A percentile compares a stretch with the other conserved stretches of the same genome.
These are phyloP conservation scores for Eupithecia vulgata DNA, from an alignment of 2,888 invertebrate genomes.

Conservation along the genomic window DNA sequence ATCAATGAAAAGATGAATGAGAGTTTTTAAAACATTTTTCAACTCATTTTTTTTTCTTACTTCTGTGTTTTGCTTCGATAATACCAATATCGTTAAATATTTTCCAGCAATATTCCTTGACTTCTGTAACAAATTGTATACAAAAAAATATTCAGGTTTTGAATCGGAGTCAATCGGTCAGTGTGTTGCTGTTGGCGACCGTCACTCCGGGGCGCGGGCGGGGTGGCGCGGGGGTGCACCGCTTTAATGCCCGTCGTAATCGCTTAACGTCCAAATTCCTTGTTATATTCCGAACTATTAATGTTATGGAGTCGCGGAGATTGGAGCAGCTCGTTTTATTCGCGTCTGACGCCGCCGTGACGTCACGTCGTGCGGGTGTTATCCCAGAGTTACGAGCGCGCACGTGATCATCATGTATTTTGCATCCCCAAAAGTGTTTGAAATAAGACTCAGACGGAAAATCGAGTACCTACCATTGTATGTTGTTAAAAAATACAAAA, in stretches of 20 bases:
- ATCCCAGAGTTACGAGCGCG: slow-evolving; percentile 9
- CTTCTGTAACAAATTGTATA: too few species aligned
- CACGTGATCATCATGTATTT: slow-evolving; percentile 6
- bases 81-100: too few species aligned
- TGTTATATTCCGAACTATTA: slow-evolving; percentile 34
- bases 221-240: background rate
- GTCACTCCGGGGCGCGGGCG: background rate
- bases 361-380: slow-evolving; percentile 16
- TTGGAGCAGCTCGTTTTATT: slow-evolving; percentile 29
- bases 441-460: background rate
- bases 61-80: too few species aligned
- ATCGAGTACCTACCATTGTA: background rate
- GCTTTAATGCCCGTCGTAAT: slow-evolving; percentile 29
- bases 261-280: slow-evolving; percentile 30
- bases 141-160: too few species aligned
- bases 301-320: slow-evolving; percentile 31
- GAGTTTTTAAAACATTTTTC: too few species aligned
- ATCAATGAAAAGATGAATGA: too few species aligned
- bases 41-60: too few species aligned
- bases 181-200: background rate
- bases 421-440: background rate
- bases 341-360: slow-evolving; percentile 26
- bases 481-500: background rate
- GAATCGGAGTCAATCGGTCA: too few species aligned
- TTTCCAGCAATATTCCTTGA: too few species aligned